phyloP scores from a whole-genome alignment of 2,888 invertebrate genomes.

The Epicampocera succincta region DNA sequence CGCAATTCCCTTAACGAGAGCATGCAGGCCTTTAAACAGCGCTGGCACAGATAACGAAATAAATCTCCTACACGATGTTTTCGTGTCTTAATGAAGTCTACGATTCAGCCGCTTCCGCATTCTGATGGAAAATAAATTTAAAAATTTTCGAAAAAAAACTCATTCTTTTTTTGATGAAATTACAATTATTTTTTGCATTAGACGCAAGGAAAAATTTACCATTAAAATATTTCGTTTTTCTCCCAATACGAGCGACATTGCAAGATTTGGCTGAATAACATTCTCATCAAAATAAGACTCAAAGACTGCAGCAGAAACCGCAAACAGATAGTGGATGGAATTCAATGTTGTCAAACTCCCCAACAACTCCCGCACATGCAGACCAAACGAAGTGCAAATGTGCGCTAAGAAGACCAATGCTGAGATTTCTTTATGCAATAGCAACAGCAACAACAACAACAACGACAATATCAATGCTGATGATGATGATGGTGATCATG shows the following conservation, averaged over 20 bases:
- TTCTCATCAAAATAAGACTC: slow-evolving; percentile 66
- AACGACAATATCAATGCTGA: not conserved
- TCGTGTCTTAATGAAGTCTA: slow-evolving; percentile 20
- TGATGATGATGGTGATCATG: slow-evolving; percentile 29
- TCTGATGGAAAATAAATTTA: slow-evolving; percentile 36
- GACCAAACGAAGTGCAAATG: slow-evolving; percentile 31
- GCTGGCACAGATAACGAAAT: not conserved
- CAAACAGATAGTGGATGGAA: slow-evolving; percentile 40
- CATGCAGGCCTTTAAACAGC: no score
- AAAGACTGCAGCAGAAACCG: slow-evolving; percentile 29
- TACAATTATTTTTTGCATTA: slow-evolving; percentile 65
- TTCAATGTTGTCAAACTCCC: slow-evolving; percentile 58
- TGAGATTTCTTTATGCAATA: slow-evolving; percentile 50
- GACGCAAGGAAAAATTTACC: slow-evolving; percentile 62
- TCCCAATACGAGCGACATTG: not conserved
- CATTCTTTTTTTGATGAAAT: slow-evolving; percentile 48
- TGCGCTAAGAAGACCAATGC: slow-evolving; percentile 64
- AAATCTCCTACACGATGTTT: not conserved
- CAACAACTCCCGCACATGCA: slow-evolving; percentile 70
- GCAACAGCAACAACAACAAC: slow-evolving; percentile 34
- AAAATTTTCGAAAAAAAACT: slow-evolving; percentile 42
- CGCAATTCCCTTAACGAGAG: no score
- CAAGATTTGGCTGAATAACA: slow-evolving; percentile 64
- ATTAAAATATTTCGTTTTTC: slow-evolving; percentile 61
- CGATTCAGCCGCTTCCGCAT: slow-evolving; percentile 61